Conservation (phyloP, 2,888 invertebrate species). For the Tricholauxania praeusta region DNA sequence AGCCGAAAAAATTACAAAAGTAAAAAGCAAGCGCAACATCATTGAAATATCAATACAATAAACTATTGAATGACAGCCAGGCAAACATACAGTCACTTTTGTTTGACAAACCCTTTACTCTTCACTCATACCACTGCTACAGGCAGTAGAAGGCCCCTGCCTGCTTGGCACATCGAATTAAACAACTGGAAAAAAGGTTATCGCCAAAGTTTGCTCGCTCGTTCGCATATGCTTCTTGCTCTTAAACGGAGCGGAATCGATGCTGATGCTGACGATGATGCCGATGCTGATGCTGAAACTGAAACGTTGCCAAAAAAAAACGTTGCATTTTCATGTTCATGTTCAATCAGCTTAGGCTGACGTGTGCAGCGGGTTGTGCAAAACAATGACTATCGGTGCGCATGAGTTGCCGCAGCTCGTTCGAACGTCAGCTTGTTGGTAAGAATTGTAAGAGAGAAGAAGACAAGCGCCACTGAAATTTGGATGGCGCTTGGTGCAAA, state of each 20-base stretch:
- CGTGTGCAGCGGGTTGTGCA: constrained; percentile 37
- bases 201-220: constrained; percentile 26
- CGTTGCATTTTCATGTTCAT: constrained; percentile 34
- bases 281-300: constrained; percentile 6
- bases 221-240: constrained; percentile 26
- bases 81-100: not conserved
- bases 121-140: not conserved
- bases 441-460: too few relatives aligned
- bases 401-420: constrained; percentile 33
- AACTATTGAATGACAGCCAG: constrained; percentile 13
- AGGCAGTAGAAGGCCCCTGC: too few relatives aligned
- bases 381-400: constrained; percentile 41
- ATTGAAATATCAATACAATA: not conserved
- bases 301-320: constrained; percentile 39
- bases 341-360: constrained; percentile 41
- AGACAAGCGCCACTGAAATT: not conserved
- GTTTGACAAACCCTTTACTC: constrained; percentile 15
- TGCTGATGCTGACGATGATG: not conserved
- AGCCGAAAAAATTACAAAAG: too few relatives aligned
- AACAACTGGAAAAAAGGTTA: constrained; percentile 32
- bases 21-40: not conserved
- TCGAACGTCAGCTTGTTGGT: not conserved
- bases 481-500: not conserved
- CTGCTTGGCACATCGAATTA: constrained; percentile 18
- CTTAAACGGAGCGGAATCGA: constrained; percentile 16